Conservation (phyloP, 2,113 vertebrate genomes). For the Myiagra hebetior region DNA sequence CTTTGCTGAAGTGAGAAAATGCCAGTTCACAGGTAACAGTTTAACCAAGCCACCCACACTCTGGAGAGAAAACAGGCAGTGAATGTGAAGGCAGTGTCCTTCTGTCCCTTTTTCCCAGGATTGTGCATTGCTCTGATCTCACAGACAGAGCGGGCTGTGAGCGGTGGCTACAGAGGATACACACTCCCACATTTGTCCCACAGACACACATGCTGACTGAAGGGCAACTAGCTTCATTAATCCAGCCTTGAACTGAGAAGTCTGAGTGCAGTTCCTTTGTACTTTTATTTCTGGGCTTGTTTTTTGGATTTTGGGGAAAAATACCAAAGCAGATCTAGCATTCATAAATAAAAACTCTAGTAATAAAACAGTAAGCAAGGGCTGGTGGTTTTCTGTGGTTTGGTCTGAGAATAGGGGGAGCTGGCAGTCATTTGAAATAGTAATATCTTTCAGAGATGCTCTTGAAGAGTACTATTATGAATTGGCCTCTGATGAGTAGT, state of each 20-base stretch:
- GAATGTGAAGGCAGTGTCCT: background rate
- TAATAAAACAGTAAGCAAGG: background rate
- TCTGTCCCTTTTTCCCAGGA: background rate
- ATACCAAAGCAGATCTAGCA: background rate
- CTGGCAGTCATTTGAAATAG: background rate
- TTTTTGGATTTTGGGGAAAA: background rate
- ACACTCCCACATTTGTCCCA: background rate
- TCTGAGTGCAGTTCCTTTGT: background rate
- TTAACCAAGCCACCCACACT: background rate
- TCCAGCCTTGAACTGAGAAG: background rate
- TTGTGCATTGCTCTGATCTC: background rate
- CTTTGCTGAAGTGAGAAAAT: background rate
- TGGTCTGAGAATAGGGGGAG: background rate
- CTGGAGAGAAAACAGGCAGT: background rate
- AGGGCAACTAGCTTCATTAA: background rate
- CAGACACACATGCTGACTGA: background rate
- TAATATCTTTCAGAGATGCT: background rate
- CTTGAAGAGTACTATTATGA: background rate
- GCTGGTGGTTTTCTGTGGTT: background rate
- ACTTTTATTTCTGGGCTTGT: background rate
- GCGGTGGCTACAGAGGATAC: background rate
- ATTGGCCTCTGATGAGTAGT: background rate
- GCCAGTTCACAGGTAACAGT: background rate
- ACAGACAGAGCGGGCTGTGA: rapidly evolving
- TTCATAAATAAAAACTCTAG: background rate